A percentile compares a stretch with the other conserved stretches of the same genome.
Evolutionary conservation across 35 echinoderm and acorn worm genomes (phyloP).

Genomic region (Ophioderma brevispina): DNA sequence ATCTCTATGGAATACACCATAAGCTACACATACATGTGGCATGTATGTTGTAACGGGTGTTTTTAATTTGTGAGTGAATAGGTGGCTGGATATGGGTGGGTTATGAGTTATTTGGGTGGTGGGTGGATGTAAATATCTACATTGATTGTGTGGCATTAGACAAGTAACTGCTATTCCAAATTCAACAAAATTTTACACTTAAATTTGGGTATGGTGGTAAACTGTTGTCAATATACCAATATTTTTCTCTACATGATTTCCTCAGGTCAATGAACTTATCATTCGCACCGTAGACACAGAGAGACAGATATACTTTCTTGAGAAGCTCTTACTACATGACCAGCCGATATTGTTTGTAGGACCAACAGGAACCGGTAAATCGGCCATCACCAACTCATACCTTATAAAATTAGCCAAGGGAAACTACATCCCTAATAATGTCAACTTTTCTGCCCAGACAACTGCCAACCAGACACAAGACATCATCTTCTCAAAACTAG

Average conservation of each 20-base stretch:
- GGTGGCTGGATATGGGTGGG: too few species aligned
- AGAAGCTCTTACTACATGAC: conserved; percentile 78
- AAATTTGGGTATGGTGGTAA: too few species aligned
- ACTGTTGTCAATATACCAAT: too few species aligned
- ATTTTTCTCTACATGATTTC: too few species aligned
- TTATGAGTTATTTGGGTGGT: too few species aligned
- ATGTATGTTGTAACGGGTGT: too few species aligned
- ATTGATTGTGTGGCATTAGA: background rate
- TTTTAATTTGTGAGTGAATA: too few species aligned
- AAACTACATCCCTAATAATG: conserved; percentile 92
- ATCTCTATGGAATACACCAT: too few species aligned
- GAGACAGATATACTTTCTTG: conserved; percentile 87
- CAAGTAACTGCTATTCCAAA: too few species aligned
- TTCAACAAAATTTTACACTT: too few species aligned
- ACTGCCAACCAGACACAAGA: conserved; percentile 97
- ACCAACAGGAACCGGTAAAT: conserved; percentile 98
- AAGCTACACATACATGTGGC: too few species aligned
- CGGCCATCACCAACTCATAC: conserved; percentile 94
- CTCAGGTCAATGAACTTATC: conserved; percentile 84
- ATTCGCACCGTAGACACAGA: conserved; percentile 95
- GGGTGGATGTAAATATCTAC: too few species aligned
- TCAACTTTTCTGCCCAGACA: conserved; percentile 99
- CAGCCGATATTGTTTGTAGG: conserved; percentile 95
- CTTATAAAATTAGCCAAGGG: conserved; percentile 85
- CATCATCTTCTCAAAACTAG: conserved; percentile 95